Evolutionary conservation across 2,888 invertebrate genomes (phyloP), one percentile per base, ranked within the genome.

Genomic region (Conomelus anceps): DNA sequence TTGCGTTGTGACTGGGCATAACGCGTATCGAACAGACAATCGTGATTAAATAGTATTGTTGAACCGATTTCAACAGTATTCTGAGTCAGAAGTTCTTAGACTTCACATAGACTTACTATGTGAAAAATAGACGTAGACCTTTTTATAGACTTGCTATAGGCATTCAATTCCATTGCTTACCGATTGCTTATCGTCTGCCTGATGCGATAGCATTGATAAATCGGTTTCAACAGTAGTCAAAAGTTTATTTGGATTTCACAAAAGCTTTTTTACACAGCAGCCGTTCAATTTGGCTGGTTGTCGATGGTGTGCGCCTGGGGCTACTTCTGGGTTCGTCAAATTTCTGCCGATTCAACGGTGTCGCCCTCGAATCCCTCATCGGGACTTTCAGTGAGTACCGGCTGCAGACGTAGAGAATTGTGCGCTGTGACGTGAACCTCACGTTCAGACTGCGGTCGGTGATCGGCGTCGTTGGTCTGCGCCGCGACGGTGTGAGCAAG

Each of bases 291-390:
- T 34, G 13, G 17, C 34, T 34, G 34, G 34, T 13, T 9, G 34
- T 34, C 17, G 3, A 9, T 34, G 63, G 63, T 1, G 63, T 63
- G n/a, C 63, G n/a, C 63, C 63, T n/a, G 63, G 86, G 86, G 17
- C n/a, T 86, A 86, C 84, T 85, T 84, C 41, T 88, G 85, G 85
- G 22, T 86, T 92, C 94, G 96, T 96, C 96, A 96, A 94, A 96
- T 96, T 92, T 96, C 96, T 92, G 95, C 95, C 90, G 95, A 95
- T 92, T 95, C 95, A 88, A 94, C 94, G 26, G 94, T 94, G 91
- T 97, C 97, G 84, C 97, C 97, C 89, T 97, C 97, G 93, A 97
- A 97, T 22, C 97, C 97, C 93, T 97, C 97, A 93, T 97, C 97
- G 63, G 97, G 97, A 93, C 97, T 97, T 92, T 97, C 97, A 22